Base-by-base conservation (phyloP, 2,113 vertebrate genomes). In the Butorides virescens region DNA sequence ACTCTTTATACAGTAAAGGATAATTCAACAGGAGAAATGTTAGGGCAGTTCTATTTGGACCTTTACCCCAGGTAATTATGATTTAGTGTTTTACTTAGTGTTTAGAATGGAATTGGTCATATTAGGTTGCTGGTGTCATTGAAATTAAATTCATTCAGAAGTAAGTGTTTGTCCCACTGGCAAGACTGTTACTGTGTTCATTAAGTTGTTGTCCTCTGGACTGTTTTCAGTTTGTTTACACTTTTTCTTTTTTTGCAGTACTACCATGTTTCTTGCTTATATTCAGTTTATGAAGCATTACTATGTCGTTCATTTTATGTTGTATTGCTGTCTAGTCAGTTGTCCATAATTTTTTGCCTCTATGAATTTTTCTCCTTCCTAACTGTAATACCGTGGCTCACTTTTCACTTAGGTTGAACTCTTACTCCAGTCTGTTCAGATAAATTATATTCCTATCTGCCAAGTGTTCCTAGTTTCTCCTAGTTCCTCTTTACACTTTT, bases 31-130 rank as follows among this genome's bases (percentile, higher is more conserved):
- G 98, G 98, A 88, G 98, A 99, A 94, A 97, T 98, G 56, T 93
- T 99, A 55, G 99, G 99, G 9, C 99, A 99, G 94, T 99, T 99
- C 97, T 99, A 99, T 97, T 92, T 99, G 97, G 99, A 99, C 97
- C 96, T 99, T 49, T 99, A 99, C 86, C 99, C 99, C 82, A 99
- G 99, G 99, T 99, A 98, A 95, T 71, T 72, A 72, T 74, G 26
- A 62, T 26, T 52, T 76, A 9, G 9, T 79, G 26, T 62, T 94
- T 91, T 78, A 66, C 20, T 81, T 82, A 42, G 0, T 74, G 9
- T 74, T 92, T 80, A 34, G 84, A 78, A 46, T 82, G 10, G 16
- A 49, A 46, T 82, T 84, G 53, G 3, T 44, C 13, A 90, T 68
- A 58, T 13, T 59, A 17, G 11, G 8, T 79, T 93, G 39, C 44